Evolutionary conservation across 2,888 invertebrate species (phyloP).

Genomic region (Eulithis prunata): DNA sequence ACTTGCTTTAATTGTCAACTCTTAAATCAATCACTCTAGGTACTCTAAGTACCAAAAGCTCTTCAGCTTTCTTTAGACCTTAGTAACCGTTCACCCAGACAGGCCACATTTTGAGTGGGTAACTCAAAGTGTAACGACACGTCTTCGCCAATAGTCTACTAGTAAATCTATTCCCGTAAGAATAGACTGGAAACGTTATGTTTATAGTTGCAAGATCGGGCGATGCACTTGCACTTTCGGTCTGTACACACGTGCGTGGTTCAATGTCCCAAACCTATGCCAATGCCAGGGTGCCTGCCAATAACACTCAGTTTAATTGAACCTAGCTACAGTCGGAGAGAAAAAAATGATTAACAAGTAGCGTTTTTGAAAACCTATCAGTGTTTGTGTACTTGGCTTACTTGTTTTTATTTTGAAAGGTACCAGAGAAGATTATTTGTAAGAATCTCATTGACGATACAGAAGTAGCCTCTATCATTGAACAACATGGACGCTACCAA

Average conservation of each 20-base stretch:
- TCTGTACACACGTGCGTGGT: conserved; percentile 56
- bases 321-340: conserved; percentile 14
- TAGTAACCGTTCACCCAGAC: not conserved
- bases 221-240: conserved; percentile 68
- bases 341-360: conserved; percentile 12
- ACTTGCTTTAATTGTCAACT: too few relatives aligned
- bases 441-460: not conserved
- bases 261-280: conserved; percentile 74
- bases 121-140: not conserved
- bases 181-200: conserved; percentile 14
- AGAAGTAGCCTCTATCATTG: not conserved
- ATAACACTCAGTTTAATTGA: conserved; percentile 47
- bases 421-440: not conserved
- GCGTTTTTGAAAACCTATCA: not conserved
- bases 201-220: conserved; percentile 31
- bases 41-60: too few relatives aligned
- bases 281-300: conserved; percentile 71
- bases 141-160: not conserved
- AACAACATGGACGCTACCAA: not conserved
- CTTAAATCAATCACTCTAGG: too few relatives aligned
- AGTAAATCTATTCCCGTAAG: conserved; percentile 3
- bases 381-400: not conserved
- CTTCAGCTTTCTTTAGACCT: too few relatives aligned
- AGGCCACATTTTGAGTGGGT: not conserved
- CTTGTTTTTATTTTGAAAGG: not conserved